Evolutionary conservation across 2,113 vertebrate species (phyloP).

Genomic region (Megaleporinus macrocephalus): DNA sequence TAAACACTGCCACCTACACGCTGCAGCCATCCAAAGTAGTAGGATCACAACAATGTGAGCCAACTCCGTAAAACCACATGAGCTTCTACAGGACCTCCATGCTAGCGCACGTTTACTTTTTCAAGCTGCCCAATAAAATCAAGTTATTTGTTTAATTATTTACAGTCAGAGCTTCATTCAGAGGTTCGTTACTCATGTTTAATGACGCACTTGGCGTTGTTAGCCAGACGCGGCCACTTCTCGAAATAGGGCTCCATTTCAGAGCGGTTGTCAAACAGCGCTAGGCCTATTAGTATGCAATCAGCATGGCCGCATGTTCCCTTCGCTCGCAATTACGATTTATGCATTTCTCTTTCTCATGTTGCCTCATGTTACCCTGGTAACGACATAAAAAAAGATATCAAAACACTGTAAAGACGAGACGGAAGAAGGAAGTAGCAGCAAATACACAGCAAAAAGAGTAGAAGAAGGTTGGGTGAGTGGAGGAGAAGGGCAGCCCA

Average conservation of each 20-base stretch:
- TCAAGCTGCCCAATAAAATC: too few relatives aligned
- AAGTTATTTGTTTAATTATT: neutral
- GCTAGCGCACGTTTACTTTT: too few relatives aligned
- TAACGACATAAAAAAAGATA: neutral
- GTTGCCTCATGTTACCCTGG: neutral
- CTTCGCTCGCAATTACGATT: constrained; percentile 7
- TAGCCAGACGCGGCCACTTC: constrained; percentile 19
- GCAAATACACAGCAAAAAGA: neutral
- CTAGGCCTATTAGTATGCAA: constrained; percentile 20
- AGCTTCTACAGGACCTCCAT: too few relatives aligned
- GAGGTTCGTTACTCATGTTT: constrained; percentile 7
- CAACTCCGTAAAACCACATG: too few relatives aligned
- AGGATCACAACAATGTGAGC: too few relatives aligned
- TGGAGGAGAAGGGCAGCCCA: neutral
- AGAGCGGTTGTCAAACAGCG: constrained; percentile 1
- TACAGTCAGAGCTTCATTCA: neutral
- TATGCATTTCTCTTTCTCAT: neutral
- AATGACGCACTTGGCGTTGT: constrained; percentile 15
- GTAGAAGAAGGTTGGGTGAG: neutral
- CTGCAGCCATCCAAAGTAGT: too few relatives aligned
- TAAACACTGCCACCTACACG: too few relatives aligned
- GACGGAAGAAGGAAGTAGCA: neutral
- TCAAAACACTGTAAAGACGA: too few relatives aligned
- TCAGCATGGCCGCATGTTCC: neutral
- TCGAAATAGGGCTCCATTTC: constrained; percentile 28